Base-by-base conservation (phyloP, 2,888 invertebrate species). In the Apocheima hispidaria region DNA sequence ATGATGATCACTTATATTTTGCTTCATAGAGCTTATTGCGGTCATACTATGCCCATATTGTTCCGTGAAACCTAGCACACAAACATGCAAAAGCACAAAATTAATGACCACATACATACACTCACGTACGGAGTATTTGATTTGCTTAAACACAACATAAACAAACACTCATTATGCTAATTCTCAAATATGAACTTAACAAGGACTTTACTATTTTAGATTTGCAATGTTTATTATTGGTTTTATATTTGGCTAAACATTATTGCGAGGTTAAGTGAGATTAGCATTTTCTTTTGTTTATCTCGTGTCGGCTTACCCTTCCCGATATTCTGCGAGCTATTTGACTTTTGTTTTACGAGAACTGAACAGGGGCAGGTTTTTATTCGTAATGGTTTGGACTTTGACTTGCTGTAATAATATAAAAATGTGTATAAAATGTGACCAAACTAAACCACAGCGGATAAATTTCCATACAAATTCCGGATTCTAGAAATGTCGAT, bases 61-160 rank as follows among this genome's bases (percentile, higher is more conserved):
- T 70, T 71, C 67, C 63, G 54, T 65, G 64, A 65, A 63, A 54
- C 59, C 62, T 66, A 40, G 28, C 51, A 51, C 51, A 51, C 63
- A 65, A 54, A 63, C 60, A 63, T 61, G 63, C 68, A 68, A 68
- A 70, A 72, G 62, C 60, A 53, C 50, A 30, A 50, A 66, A 60
- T 63, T 57, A 65, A 66, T 60, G 59, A 35, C 33, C 62, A 41
- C 62, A 63, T 62, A 55, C 46, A 53, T 52, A 57, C 54, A 65
- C 57, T 18, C 20, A 63, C 52, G 50, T 46, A 59, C 56, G 3
- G 18, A 30, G 51, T 55, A 43, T 60, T 60, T 55, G 60, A 55
- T 58, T 53, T 54, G 51, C 33, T 57, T 60, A 50, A 51, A 59
- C 60, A 59, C 41, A 52, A 56, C 58, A 63, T 64, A 69, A 64